Base-by-base conservation (phyloP, 2,113 vertebrate species). In the Ancistrus triradiatus region DNA sequence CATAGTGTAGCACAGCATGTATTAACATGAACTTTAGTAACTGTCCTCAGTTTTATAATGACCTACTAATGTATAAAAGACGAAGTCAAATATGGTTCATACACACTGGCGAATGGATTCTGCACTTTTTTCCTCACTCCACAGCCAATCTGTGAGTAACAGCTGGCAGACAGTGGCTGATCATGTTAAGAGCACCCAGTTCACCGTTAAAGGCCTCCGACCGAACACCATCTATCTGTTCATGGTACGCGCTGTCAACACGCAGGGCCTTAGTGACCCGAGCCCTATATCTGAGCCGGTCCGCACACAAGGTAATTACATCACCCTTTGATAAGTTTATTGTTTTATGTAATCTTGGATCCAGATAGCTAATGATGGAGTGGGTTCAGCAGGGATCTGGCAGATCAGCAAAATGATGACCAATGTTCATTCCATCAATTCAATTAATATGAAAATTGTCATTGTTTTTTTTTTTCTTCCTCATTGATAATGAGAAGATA, bases 181-280 rank as follows among this genome's bases (percentile, higher is more conserved):
- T 72, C 94, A 98, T 0, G 86, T 97, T 63, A 98, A 94, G 85
- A 91, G 84, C 40, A 93, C 91, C 0, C 90, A 94, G 73, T 92
- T 86, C 60, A 95, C 92, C 0, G 90, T 98, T 40, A 89, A 90
- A 76, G 91, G 92, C 46, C 83, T 99, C 7, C 89, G 96, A 18
- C 95, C 96, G 43, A 99, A 99, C 75, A 99, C 96, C 17, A 95
- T 99, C 79, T 99, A 99, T 84, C 83, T 99, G 65, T 99, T 99
- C 80, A 98, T 98, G 94, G 92, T 99, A 53, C 92, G 96, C 79
- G 92, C 95, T 0, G 94, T 95, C 80, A 98, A 95, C 77, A 73
- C 79, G 0, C 93, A 98, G 77, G 96, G 96, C 27, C 88, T 99
- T 70, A 99, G 96, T n/a, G 95, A 98, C 68, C 96, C 96, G 1